Base-by-base conservation (phyloP, 2,888 invertebrate genomes). In the Liodrosophila aerea region DNA sequence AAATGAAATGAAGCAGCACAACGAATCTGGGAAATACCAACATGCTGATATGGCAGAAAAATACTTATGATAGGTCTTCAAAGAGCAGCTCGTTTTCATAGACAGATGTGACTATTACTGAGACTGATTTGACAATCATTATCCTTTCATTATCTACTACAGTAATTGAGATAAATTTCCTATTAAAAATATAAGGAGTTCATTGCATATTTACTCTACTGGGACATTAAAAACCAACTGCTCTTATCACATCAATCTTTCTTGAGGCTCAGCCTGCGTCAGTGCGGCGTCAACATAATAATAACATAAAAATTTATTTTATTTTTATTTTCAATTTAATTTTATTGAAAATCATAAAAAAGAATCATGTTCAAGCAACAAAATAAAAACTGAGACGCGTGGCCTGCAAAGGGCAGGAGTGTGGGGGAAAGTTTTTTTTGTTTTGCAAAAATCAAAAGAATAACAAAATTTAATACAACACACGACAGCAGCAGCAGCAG, bases 241-340 rank as follows among this genome's bases (percentile, higher is more conserved):
- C 13, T 45, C 43, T 64, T 61, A 53, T 61, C 43, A 12, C 39
- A 30, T 15, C 12, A 33, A 77, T 84, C 85, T 71, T 52, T 11
- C 46, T 51, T 16, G 39, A 39, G 66, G 70, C 57, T n/a, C n/a
- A n/a, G n/a, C n/a, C 56, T 34, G 16, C 56, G 52, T 43, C 60
- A 44, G 44, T 34, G 57, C 61, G 71, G 78, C 85, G 78, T 85
- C 76, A 78, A 82, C 76, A 85, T 78, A 78, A 78, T 83, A 76
- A 82, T 86, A 82, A 63, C 82, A 71, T 82, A 75, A 78, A 86
- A 69, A 13, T 84, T 86, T 78, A 84, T 84, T 86, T 84, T 82
- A 86, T 87, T 82, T 87, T 87, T 85, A 86, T 86, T 85, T 86
- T 86, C 87, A 85, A 87, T 87, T 85, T 87, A 84, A 68, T 76